A percentile compares a stretch with the other conserved stretches of the same genome.
phyloP scores from a whole-genome alignment of 92 coral and sea anemone species.

The Hydrozoanthus gracilis region DNA sequence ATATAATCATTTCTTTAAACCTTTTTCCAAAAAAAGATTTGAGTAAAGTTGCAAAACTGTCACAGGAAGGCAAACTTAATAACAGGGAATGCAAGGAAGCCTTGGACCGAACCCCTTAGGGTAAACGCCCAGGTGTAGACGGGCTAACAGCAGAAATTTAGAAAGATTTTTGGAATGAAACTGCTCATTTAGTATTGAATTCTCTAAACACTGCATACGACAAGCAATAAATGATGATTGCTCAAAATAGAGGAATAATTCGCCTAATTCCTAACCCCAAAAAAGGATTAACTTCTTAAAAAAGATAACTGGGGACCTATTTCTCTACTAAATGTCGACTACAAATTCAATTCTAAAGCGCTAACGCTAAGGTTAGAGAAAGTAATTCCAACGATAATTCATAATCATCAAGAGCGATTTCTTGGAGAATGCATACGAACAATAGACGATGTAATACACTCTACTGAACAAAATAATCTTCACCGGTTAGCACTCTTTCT shows the following conservation, averaged over 20 bases:
- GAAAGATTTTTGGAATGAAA: background rate
- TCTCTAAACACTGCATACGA: too few relatives aligned
- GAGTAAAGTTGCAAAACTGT: background rate
- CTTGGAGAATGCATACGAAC: background rate
- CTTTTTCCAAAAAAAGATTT: background rate
- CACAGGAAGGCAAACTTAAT: background rate
- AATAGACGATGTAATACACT: background rate
- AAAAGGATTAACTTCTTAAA: too few relatives aligned
- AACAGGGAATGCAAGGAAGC: slow-evolving; percentile 1
- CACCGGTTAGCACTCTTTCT: background rate
- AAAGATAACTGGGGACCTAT: too few relatives aligned
- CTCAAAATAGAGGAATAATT: too few relatives aligned
- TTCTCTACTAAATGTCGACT: background rate
- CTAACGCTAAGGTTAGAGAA: background rate
- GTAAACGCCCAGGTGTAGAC: background rate
- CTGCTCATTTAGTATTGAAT: too few relatives aligned
- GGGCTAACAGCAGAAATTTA: slow-evolving; percentile 7
- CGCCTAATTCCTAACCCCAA: too few relatives aligned
- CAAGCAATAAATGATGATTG: too few relatives aligned
- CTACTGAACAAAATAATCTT: background rate
- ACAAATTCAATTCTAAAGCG: slow-evolving; percentile 6
- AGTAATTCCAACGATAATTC: background rate
- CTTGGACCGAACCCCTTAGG: background rate
- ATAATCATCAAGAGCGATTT: slow-evolving; percentile 6
- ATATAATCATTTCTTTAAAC: background rate